Conservation (phyloP, 2,888 invertebrate genomes). For the Prenolepis imparis region DNA sequence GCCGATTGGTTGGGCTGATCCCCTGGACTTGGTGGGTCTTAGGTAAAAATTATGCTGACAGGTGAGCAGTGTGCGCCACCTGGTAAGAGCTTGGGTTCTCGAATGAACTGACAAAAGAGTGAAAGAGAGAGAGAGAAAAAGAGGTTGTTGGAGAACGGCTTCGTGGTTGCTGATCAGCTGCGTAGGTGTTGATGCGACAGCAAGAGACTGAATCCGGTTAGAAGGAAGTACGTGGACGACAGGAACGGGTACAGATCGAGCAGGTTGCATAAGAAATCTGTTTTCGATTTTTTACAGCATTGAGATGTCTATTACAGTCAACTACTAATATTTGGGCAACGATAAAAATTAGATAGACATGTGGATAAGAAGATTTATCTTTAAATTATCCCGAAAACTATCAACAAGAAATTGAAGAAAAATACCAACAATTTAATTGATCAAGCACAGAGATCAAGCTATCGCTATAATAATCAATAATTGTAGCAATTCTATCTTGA, state of each 20-base stretch:
- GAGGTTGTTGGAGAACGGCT: constrained; percentile 34
- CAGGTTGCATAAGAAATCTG: constrained; percentile 4
- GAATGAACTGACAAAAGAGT: neutral
- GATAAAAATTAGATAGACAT: neutral
- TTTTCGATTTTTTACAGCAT: neutral
- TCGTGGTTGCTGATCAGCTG: constrained; percentile 40
- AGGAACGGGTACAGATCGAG: constrained; percentile 9
- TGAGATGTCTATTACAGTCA: neutral
- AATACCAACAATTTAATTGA: neutral
- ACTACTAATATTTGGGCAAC: constrained; percentile 1
- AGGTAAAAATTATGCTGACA: constrained; percentile 74
- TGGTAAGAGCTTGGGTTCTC: constrained; percentile 54
- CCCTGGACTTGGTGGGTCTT: constrained; percentile 48
- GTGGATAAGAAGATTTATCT: neutral
- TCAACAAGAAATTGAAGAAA: neutral
- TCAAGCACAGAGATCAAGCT: neutral
- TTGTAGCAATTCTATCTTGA: neutral
- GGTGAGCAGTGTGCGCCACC: constrained; percentile 76
- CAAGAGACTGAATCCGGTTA: constrained; percentile 8
- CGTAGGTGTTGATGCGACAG: constrained; percentile 32
- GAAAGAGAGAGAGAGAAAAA: constrained; percentile 17
- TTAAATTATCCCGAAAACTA: neutral
- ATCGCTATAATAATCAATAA: neutral
- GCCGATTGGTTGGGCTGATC: constrained; percentile 67
- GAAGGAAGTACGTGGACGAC: constrained; percentile 39